phyloP scores from a whole-genome alignment of 2,113 vertebrate genomes.

The Cyphomyrus discorhynchus region DNA sequence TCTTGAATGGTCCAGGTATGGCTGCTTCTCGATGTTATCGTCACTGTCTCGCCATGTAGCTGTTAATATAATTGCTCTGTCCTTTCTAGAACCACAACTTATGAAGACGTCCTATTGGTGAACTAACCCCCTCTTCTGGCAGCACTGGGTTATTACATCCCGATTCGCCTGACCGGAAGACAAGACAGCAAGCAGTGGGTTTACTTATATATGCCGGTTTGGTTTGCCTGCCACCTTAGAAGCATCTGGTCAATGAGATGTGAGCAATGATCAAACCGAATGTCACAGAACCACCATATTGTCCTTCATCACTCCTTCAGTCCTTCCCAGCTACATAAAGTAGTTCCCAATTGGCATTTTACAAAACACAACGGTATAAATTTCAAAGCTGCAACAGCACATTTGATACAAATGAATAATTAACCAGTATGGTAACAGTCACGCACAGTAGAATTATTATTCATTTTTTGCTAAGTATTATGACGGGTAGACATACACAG shows the following conservation, averaged over 20 bases:
- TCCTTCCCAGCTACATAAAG: neutral
- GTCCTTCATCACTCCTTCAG: neutral
- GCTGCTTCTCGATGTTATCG: neutral
- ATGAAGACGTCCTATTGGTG: conserved; percentile 62
- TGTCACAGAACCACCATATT: neutral
- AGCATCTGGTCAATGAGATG: neutral
- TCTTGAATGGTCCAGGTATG: neutral
- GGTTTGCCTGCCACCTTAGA: neutral
- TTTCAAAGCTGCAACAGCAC: neutral
- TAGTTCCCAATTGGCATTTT: neutral
- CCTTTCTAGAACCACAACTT: conserved; percentile 59
- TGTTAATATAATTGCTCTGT: neutral
- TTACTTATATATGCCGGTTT: neutral
- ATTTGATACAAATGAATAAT: neutral
- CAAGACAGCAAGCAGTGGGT: neutral
- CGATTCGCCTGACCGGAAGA: neutral
- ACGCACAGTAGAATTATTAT: neutral
- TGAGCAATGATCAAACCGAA: neutral
- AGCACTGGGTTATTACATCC: conserved; percentile 21
- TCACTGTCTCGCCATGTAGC: neutral
- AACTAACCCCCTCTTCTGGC: conserved; percentile 54
- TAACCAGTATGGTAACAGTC: neutral
- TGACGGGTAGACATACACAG: neutral
- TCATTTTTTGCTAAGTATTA: neutral
- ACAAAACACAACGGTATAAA: neutral